Conservation (phyloP, 2,888 invertebrate genomes). For the Dicycla oo region DNA sequence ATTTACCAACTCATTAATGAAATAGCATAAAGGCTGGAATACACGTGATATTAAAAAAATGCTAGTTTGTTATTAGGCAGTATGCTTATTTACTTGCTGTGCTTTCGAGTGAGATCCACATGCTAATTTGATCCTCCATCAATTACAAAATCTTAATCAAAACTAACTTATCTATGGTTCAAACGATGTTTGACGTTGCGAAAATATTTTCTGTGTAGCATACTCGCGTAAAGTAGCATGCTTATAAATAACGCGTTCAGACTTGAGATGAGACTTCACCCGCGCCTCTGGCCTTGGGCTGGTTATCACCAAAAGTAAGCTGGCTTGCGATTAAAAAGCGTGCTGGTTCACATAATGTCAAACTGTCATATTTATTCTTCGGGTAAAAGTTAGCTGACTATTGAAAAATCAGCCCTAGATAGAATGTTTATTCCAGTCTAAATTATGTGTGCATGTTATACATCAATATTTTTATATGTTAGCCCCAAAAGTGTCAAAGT, state of each 20-base stretch:
- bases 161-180: background rate
- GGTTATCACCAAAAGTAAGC: background rate
- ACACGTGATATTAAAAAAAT: background rate
- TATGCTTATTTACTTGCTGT: no score
- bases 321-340: background rate
- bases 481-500: no score
- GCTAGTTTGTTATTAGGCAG: background rate
- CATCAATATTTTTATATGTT: no score
- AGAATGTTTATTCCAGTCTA: slow-evolving; percentile 1
- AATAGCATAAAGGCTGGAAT: background rate
- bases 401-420: no score
- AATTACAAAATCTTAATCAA: background rate
- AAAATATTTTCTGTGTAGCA: background rate
- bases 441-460: background rate
- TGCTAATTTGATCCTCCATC: background rate
- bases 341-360: background rate
- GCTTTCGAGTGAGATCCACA: background rate
- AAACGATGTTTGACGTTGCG: background rate
- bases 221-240: background rate
- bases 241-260: background rate
- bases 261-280: background rate
- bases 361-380: slow-evolving; percentile 1
- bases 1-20: slow-evolving; percentile 3
- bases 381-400: no score
- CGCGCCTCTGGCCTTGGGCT: no score